Evolutionary conservation across 1,140 invertebrate genomes (phyloP), one percentile per base, ranked within the genome.

Genomic region (Drosophila ohnishii): DNA sequence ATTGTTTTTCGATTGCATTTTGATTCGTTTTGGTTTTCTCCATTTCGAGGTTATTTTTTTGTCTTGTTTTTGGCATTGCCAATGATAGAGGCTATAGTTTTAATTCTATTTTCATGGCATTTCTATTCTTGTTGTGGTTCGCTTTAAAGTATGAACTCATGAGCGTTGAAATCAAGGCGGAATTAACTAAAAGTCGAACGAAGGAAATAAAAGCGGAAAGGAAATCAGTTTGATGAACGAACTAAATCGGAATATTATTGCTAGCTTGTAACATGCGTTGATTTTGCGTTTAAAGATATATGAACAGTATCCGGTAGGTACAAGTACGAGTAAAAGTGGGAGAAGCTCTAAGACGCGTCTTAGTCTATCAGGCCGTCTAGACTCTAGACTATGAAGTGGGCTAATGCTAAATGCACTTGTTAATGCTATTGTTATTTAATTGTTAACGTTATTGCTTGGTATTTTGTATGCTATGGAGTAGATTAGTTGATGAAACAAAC

Each of bases 81-180:
- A 73, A 81, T 80, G 25, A 69, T 66, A 28, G 25, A 28, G 25
- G 25, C 5, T 28, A 28, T 28, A 28, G 25, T 62, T 25, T 47
- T 28, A 40, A 48, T 56, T 28, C 9, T 56, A 58, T 61, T 37
- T 35, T 63, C 34, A 16, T 48, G 47, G 14, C 25, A 25, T 61
- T 70, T 45, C 66, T 47, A 40, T 70, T 65, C 30, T 64, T 56
- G 64, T 59, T 53, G 19, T 59, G 40, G 22, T 57, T 75, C 51
- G 71, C 72, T 58, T 50, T 64, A 47, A 61, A 61, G 61, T 75
- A 81, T 81, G 74, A 85, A 87, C 75, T 81, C 65, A 86, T 86
- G 82, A 82, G 72, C 73, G 74, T 48, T 58, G 16, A 74, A 85
- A 78, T 53, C 10, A 75, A 75, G 48, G 47, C 47, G 16, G 7